Evolutionary conservation across 1,140 invertebrate genomes (phyloP), one percentile per base, ranked within the genome.

Genomic region (Aphelenchoides avenae): DNA sequence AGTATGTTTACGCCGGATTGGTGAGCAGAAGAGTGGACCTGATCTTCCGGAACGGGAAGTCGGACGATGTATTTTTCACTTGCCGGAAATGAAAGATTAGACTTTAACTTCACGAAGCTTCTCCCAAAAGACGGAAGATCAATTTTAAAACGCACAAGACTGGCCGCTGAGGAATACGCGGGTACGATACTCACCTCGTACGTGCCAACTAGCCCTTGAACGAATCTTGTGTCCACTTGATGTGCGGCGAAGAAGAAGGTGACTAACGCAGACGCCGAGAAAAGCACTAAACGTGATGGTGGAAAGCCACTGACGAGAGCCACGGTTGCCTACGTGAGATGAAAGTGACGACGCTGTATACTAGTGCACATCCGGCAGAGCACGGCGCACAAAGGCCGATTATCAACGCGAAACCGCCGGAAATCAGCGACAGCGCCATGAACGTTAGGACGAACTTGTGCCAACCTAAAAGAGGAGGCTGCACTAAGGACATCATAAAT

Each of bases 301-400:
- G 36, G 20, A 18, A 60, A 52, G 29, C 18, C 7, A 18, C 58
- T 11, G 15, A 57, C n/a, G n/a, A n/a, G n/a, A n/a, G n/a, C n/a
- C n/a, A n/a, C n/a, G n/a, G n/a, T n/a, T n/a, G n/a, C 49, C 64
- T 60, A 77, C 71, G 56, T 30, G 71, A 51, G 30, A 75, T 43
- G 15, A 72, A 76, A 29, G 56, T 64, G 6, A 69, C 36, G 48
- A 77, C 61, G 18, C 44, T 49, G 36, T 68, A 73, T 7, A 75
- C 51, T 5, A 75, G 47, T 1, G 72, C 68, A 47, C 64, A 76
- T 33, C 60, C 53, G 13, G 57, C 55, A 34, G 44, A 64, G 50
- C 74, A 77, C 6, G 72, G 73, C 5, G 72, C 60, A 55, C 72
- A 75, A 5, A 76, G 54, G 6, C 73, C 72, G 27, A 64, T 57